A percentile compares a stretch with the other conserved stretches of the same genome.
Conservation (phyloP, 2,888 invertebrate species). For the Gortyna flavago region DNA sequence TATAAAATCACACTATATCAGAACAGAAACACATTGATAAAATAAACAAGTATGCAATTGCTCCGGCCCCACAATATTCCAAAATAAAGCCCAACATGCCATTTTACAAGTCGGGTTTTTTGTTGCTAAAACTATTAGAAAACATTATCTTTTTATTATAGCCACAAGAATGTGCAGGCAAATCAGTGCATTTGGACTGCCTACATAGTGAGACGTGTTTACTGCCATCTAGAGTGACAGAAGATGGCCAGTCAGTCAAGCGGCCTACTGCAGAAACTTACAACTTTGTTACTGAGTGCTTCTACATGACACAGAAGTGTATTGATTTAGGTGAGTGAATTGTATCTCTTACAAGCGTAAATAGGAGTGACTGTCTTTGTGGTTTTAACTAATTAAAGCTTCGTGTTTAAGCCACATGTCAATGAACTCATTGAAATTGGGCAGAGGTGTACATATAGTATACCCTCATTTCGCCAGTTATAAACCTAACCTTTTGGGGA, state of each 20-base stretch:
- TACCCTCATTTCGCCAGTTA: neutral
- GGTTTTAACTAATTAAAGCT: neutral
- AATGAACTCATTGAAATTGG: neutral
- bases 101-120: neutral
- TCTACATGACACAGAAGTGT: conserved; percentile 96
- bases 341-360: neutral
- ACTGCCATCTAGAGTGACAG: conserved; percentile 91
- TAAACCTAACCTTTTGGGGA: neutral
- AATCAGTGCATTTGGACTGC: conserved; percentile 93
- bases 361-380: neutral
- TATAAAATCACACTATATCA: neutral
- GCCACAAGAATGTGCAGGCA: conserved; percentile 90
- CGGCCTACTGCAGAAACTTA: conserved; percentile 91
- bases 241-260: conserved; percentile 82
- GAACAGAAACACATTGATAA: neutral
- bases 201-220: conserved; percentile 94
- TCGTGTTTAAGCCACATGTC: neutral
- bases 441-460: neutral
- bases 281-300: conserved; percentile 97
- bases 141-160: conserved; percentile 70
- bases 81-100: neutral
- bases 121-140: neutral
- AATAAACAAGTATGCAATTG: neutral
- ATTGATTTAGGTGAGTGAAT: conserved; percentile 92
- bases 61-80: neutral